Evolutionary conservation across 1,140 invertebrate genomes (phyloP), one percentile per base, ranked within the genome.

Genomic region (Listronotus oregonensis): DNA sequence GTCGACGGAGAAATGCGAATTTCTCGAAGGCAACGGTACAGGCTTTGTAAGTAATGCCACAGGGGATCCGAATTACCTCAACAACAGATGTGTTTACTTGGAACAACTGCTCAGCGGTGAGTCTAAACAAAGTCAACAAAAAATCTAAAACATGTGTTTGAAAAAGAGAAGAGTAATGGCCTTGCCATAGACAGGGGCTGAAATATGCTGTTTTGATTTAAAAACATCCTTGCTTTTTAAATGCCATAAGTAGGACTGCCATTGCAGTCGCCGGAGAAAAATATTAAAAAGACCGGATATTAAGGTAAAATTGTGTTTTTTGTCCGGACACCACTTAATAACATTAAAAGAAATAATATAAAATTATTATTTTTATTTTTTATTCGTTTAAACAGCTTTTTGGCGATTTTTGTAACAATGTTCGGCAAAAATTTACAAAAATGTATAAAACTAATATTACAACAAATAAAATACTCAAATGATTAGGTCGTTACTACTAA

Each of bases 71-170:
- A 76, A 73, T 58, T 74, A 72, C 63, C 59, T 71, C 43, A 71
- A 73, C 55, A 75, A 69, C 69, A 72, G 70, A 69, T 78, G 75
- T 71, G 71, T 77, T 59, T 77, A 77, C 66, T 70, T 78, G 62
- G 76, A 78, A 67, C 72, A 78, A 70, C 67, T 78, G 66, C 66
- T 78, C 21, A 73, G 72, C 67, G 73, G 74, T 75, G 68, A 71
- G 58, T 61, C 44, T 56, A 64, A 60, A 50, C 47, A 60, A 57
- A 40, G 12, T 12, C 43, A 37, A 59, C 17, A 61, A 61, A 51
- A 61, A 61, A 49, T 49, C 49, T 32, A 21, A 61, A 61, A 61
- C 59, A 61, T 42, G 39, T 61, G 59, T 15, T 27, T 14, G 18
- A 34, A 59, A 59, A 14, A 27, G 8, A 27, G n/a, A 10, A 27